phyloP scores from a whole-genome alignment of 1,140 invertebrate genomes.

The Cryptotermes secundus region DNA sequence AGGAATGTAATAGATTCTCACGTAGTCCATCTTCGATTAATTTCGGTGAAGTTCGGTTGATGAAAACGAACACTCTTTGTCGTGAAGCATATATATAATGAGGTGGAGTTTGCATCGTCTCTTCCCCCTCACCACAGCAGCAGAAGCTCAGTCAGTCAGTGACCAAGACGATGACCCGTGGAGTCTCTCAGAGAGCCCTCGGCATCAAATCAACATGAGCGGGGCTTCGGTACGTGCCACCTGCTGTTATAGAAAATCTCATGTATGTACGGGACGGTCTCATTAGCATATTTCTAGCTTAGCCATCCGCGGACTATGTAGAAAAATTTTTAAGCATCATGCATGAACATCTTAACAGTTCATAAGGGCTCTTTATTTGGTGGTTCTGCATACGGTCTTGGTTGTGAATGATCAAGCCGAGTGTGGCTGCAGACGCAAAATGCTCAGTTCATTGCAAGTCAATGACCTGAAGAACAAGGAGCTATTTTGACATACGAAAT shows the following conservation, averaged over 20 bases:
- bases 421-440: too few relatives aligned
- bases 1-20: too few relatives aligned
- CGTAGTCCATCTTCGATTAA: too few relatives aligned
- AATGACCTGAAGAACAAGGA: background rate
- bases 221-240: background rate
- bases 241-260: background rate
- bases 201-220: background rate
- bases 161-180: background rate
- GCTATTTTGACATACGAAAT: background rate
- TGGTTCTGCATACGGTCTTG: background rate
- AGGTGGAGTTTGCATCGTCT: too few relatives aligned
- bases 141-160: background rate
- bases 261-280: background rate
- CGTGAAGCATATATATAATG: too few relatives aligned
- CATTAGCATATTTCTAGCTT: background rate
- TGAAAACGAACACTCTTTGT: too few relatives aligned
- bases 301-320: background rate
- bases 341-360: background rate
- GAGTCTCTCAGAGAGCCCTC: background rate
- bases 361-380: background rate
- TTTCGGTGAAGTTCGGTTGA: too few relatives aligned
- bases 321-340: background rate
- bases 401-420: too few relatives aligned
- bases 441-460: background rate
- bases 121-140: background rate